Evolutionary conservation across 2,797 vertebrate species (phyloP), one percentile per base, ranked within the genome.

Genomic region (Emys orbicularis): DNA sequence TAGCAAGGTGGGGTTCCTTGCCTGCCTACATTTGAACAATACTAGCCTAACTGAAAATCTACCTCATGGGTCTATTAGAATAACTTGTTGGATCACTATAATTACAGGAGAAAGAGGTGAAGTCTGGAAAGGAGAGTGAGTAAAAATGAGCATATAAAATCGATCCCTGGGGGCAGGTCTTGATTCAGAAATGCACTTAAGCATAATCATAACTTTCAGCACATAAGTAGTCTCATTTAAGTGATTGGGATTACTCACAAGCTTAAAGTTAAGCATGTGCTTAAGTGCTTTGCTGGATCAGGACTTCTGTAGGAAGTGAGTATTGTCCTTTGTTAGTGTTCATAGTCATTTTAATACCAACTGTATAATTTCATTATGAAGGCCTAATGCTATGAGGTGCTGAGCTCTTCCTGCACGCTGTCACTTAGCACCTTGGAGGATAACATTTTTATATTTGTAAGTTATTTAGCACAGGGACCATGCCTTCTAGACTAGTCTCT

Each of bases 1-100:
- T 47, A 90, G 86, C 41, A 94, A 82, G 96, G 50, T 68, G 90
- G 94, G 53, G 85, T 85, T 87, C 37, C 82, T 83, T 50, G 88
- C 77, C 53, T 94, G 27, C 77, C 72, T 91, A 23, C 83, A 34
- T 91, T 90, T 84, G 82, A 72, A 80, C 87, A 91, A 37, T 74
- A 57, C 56, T 31, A 90, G 84, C 89, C 54, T 84, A 92, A 92
- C 87, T 37, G 79, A 74, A 93, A 94, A 56, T 7, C 5, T 80
- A n/a, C 31, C 25, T 87, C 87, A 86, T 86, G 31, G 34, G 85
- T 92, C 92, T 84, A 88, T 8, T 31, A 44, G 88, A 90, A 87
- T 86, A 54, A 61, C 65, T 83, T 90, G 61, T 72, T 41, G 37
- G n/a, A 72, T 37, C n/a, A 72, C n/a, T 72, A 37, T 72, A 72